Evolutionary conservation across 2,888 invertebrate genomes (phyloP), one percentile per base, ranked within the genome.

Genomic region (Peribatodes rhomboidaria): DNA sequence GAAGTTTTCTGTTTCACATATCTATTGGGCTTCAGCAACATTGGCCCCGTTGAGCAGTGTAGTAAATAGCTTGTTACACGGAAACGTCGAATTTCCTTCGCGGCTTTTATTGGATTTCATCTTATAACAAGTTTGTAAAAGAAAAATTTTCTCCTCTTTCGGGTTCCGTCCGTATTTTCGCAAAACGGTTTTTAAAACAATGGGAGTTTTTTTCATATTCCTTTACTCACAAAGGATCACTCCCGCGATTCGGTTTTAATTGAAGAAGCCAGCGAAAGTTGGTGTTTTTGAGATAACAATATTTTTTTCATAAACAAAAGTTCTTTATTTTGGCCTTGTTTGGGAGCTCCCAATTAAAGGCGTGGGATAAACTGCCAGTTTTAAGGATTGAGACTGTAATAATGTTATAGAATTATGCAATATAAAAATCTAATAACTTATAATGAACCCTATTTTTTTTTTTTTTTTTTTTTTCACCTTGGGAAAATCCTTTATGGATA

Each of bases 51-150:
- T 84, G 84, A 83, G 86, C 87, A 86, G 87, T 87, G 78, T 82
- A 81, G 86, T 86, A 87, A 89, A 89, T 87, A 86, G 84, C 84
- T 86, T 85, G 81, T 88, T 87, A 83, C 79, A 85, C 78, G 83
- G 80, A 82, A 83, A 85, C 84, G 78, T 79, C 81, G 84, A 86
- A 86, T 87, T 87, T 82, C 81, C 80, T 81, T 73, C 75, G 79
- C 72, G 77, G 77, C 41, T 87, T 89, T 87, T 89, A 88, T 88
- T 88, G 82, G 85, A 85, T 88, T 88, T 79, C 76, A 77, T 79
- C 76, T 82, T 83, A 84, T 87, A 85, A 86, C 85, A 85, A 87
- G 79, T 87, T 87, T 78, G 78, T 78, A 75, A 85, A 83, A 82
- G 60, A 65, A 82, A 77, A 80, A 75, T 79, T 84, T 81, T 78